Base-by-base conservation (phyloP, 2,888 invertebrate species). In the Chorisops tibialis region DNA sequence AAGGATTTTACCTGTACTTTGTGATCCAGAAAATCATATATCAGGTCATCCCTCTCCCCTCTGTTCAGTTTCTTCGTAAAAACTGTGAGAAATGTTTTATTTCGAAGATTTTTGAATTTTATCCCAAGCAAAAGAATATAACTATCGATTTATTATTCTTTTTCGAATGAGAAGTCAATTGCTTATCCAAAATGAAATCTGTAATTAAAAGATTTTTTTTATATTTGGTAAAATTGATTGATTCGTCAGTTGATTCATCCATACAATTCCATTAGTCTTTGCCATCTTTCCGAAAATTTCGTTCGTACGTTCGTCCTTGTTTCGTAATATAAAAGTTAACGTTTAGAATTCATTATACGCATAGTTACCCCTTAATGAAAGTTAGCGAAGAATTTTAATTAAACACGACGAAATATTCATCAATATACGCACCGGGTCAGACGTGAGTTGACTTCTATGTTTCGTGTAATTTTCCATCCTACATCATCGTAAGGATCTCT, bases 381-480 rank as follows among this genome's bases (percentile, higher is more conserved):
- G 48, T 59, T 59, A n/a, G 18, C 12, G 14, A 59, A 59, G 59
- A 59, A 59, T 59, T 59, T 59, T 59, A 59, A 59, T 59, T 59
- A 59, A 59, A 59, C 35, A 45, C 45, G 38, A 18, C 47, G 48
- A 59, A 59, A 59, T 59, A 59, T 59, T 59, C 47, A 49, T 48
- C 37, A 49, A 59, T 54, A 54, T 18, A 12, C 14, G 41, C 2
- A 14, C n/a, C n/a, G n/a, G n/a, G n/a, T n/a, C n/a, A 54, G 22
- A 54, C 52, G 52, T 54, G 52, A 54, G 39, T 21, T 54, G 52
- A 54, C 41, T 54, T 39, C 24, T 41, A 24, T 5, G 7, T 30
- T 30, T 9, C 7, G 30, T 30, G 9, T 7, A 7, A 7, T 30
- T 30, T 30, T 30, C 30, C 30, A 5, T 30, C 9, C 30, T 2